phyloP scores from a whole-genome alignment of 2,797 vertebrate species.

The Cossypha niveicapilla region DNA sequence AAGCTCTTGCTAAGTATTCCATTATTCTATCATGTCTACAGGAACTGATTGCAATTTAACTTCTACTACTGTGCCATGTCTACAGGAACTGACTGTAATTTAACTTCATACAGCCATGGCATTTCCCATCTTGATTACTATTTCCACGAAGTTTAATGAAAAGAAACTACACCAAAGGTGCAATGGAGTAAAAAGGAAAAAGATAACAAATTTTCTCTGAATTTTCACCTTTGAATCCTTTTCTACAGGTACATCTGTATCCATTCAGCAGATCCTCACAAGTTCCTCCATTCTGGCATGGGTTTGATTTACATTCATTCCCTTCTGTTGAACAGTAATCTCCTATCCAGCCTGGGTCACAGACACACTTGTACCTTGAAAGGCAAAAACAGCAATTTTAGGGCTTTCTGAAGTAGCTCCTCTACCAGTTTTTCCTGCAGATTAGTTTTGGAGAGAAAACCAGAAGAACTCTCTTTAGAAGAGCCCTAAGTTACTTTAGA shows the following conservation, averaged over 20 bases:
- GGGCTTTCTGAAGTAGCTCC: not conserved
- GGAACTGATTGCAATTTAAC: not conserved
- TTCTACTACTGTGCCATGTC: not conserved
- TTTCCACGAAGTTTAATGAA: not conserved
- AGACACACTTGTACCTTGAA: conserved; percentile 85
- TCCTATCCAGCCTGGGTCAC: conserved; percentile 86
- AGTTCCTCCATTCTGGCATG: conserved; percentile 85
- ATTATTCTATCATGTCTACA: not conserved
- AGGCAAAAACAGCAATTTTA: not conserved
- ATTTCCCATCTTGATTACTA: not conserved
- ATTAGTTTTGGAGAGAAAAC: not conserved
- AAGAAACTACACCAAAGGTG: not conserved
- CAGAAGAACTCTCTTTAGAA: not conserved
- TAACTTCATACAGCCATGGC: not conserved
- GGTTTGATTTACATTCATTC: conserved; percentile 88
- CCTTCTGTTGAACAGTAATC: conserved; percentile 85
- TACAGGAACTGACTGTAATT: not conserved
- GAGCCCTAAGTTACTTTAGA: not conserved
- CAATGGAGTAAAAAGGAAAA: not conserved
- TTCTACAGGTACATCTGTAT: conserved; percentile 84
- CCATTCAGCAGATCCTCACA: conserved; percentile 84
- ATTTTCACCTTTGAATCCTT: conserved; percentile 85
- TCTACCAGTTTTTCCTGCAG: not conserved
- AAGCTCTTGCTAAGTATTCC: not conserved
- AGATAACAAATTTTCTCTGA: not conserved